Base-by-base conservation (phyloP, 2,113 vertebrate species). In the Otocyon megalotis region DNA sequence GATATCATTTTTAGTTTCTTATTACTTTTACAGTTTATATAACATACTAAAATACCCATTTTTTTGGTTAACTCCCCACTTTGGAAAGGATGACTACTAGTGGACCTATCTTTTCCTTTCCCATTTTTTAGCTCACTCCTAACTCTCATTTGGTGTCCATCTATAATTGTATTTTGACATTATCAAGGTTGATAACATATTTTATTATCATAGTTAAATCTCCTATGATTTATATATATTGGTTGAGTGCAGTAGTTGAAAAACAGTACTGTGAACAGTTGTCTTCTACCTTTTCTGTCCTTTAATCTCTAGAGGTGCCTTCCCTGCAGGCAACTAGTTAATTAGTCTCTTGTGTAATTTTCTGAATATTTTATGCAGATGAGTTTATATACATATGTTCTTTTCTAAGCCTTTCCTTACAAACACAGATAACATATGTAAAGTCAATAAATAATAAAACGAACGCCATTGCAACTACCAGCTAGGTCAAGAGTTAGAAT, bases 1-100 rank as follows among this genome's bases (percentile, higher is more conserved):
- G 62, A 10, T 30, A 54, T 62, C 82, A 82, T 76, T 94, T 92
- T 92, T 86, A 72, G 28, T 79, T 79, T 48, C 71, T 88, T 95
- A 32, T 89, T 89, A 60, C 35, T 60, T 43, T 88, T 92, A 37
- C 10, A 87, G 6, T 37, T 76, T 94, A 54, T 8, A 43, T 88
- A 83, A 48, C 60, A 37, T 56, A 58, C 48, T 53, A 69, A 62
- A 74, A 32, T 65, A 48, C 3, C 35, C 90, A 15, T 37, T 14
- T 76, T 48, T 72, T 60, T 58, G 48, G 37, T 91, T 60, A 19
- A 48, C 35, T 65, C 0, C 22, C 35, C 30, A 58, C 56, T 94
- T 30, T 86, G n/a, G 63, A 50, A 74, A 24, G 43, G 67, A 14
- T 74, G 35, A 67, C 32, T 60, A 1, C n/a, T 81, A n/a, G 30